These are phyloP conservation scores for Lophura nycthemera DNA, from an alignment of 2,113 vertebrate species.

Conservation along the genomic window DNA sequence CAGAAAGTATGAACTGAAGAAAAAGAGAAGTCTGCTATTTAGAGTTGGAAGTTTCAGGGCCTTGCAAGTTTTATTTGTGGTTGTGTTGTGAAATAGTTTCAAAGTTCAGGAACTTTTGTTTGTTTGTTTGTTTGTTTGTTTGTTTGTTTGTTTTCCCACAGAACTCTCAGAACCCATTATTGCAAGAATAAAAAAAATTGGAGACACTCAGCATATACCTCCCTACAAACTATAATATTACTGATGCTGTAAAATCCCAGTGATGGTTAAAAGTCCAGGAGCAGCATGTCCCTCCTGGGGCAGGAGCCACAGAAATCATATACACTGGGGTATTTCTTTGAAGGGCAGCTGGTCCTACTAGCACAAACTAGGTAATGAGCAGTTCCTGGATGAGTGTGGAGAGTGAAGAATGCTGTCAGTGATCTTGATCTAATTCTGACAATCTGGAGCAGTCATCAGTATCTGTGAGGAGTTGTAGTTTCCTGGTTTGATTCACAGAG, in stretches of 20 bases:
- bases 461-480: background rate
- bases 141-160: background rate
- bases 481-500: background rate
- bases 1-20: background rate
- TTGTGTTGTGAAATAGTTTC: background rate
- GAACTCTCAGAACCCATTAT: background rate
- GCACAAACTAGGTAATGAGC: background rate
- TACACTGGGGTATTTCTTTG: accelerated
- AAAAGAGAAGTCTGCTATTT: background rate
- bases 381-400: background rate
- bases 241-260: background rate
- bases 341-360: background rate
- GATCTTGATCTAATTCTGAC: background rate
- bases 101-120: background rate
- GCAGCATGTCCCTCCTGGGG: background rate
- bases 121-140: background rate
- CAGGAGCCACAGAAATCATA: background rate
- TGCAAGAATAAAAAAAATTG: background rate
- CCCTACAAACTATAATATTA: background rate
- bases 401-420: background rate
- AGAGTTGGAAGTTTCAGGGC: background rate
- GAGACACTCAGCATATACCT: background rate
- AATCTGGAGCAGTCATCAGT: background rate
- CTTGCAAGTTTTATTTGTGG: background rate
- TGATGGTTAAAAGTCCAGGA: background rate